A percentile compares a stretch with the other conserved stretches of the same genome.
These are phyloP conservation scores for Noctua fimbriata DNA, from an alignment of 2,888 invertebrate genomes.

Conservation along the genomic window DNA sequence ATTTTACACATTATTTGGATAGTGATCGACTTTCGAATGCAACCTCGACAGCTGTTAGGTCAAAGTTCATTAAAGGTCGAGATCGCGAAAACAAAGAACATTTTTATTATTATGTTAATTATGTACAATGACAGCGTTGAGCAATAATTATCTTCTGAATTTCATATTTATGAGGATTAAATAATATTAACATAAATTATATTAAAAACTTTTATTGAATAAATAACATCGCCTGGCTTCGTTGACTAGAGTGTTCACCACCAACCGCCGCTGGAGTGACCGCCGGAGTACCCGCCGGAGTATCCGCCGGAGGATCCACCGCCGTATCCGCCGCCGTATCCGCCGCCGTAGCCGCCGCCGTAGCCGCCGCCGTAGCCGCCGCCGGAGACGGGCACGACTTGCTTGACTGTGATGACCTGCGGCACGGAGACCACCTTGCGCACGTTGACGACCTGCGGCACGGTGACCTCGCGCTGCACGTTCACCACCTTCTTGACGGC, in stretches of 20 bases:
- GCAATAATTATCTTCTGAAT: background rate
- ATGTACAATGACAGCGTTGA: background rate
- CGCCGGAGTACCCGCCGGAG: slow-evolving; percentile 23
- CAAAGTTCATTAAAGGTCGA: background rate
- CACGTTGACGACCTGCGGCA: slow-evolving; percentile 74
- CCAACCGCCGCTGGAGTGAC: slow-evolving; percentile 60
- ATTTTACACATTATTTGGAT: background rate
- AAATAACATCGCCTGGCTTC: slow-evolving; percentile 24
- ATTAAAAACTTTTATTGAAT: slow-evolving; percentile 37
- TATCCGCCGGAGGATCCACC: slow-evolving; percentile 34
- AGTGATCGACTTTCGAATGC: background rate
- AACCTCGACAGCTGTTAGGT: background rate
- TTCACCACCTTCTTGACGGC: slow-evolving; percentile 73
- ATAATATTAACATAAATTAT: background rate
- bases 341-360: slow-evolving; percentile 44
- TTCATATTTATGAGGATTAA: background rate
- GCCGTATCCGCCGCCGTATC: slow-evolving; percentile 34
- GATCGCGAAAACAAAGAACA: background rate
- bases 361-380: slow-evolving; percentile 42
- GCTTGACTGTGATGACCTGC: slow-evolving; percentile 77
- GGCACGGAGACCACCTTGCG: slow-evolving; percentile 78
- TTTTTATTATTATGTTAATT: background rate
- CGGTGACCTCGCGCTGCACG: slow-evolving; percentile 73
- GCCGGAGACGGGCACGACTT: slow-evolving; percentile 69
- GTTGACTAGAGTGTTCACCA: slow-evolving; percentile 58